Percentiles rank a stretch among this genome's conserved stretches.
These are phyloP conservation scores for Sphyrna mokarran DNA, from an alignment of 2,113 vertebrate species.

Conservation along the genomic window DNA sequence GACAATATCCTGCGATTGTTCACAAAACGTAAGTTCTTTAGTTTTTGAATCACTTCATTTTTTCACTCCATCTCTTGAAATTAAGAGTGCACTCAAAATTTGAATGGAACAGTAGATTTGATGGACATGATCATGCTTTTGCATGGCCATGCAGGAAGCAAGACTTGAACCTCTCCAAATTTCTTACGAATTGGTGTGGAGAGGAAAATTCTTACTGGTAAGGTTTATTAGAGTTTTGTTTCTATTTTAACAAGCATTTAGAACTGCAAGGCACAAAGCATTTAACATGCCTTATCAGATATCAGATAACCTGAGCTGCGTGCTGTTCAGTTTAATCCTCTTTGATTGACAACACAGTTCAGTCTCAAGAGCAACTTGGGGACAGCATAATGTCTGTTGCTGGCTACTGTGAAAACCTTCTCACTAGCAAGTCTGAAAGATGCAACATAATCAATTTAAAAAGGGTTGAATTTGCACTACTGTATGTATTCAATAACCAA, in stretches of 20 bases:
- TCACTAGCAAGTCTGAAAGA: background rate
- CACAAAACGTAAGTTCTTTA: background rate
- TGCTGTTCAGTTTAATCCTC: background rate
- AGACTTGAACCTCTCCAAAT: background rate
- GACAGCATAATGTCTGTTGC: background rate
- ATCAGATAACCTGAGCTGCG: background rate
- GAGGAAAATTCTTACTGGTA: background rate
- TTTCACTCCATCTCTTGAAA: background rate
- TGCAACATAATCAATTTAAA: background rate
- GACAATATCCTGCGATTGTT: background rate
- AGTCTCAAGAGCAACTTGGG: background rate
- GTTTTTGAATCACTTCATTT: background rate
- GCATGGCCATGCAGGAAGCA: background rate
- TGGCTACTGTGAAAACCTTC: background rate
- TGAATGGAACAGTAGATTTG: background rate
- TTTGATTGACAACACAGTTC: background rate
- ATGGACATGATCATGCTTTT: background rate
- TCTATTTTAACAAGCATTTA: background rate
- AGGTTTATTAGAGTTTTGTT: background rate
- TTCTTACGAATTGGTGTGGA: background rate
- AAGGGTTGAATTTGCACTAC: background rate
- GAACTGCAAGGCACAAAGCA: background rate
- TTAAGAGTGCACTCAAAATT: background rate
- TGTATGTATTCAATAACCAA: background rate
- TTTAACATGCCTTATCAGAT: background rate